Evolutionary conservation across 2,113 vertebrate species (phyloP), one percentile per base, ranked within the genome.

Genomic region (Laterallus jamaicensis): DNA sequence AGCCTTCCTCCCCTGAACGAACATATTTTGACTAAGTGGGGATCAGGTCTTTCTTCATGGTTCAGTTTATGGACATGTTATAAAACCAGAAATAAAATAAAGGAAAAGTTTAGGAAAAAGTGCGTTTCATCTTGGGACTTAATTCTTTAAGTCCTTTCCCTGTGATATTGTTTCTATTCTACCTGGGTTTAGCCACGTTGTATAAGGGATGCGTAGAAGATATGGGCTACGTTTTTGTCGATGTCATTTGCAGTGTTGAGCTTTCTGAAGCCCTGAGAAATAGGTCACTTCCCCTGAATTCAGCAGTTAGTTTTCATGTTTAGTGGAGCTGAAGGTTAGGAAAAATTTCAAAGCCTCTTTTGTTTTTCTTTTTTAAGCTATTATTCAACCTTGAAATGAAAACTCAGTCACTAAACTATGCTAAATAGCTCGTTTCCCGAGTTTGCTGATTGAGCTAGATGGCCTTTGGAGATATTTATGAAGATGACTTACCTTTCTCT

Each of bases 341-440:
- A 75, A 85, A 64, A 82, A 82, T 62, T 88, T 94, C 90, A 84
- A 78, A 78, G 76, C n/a, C 39, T 76, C 80, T 91, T 79, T 79
- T 95, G 73, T 86, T 97, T 93, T 93, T 74, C 74, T 82, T 79
- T 93, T 95, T 74, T 44, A 87, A 86, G 63, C 24, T 66, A 81
- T 92, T 94, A 93, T 86, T 91, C 89, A 82, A 78, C 86, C 75
- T 95, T 94, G 95, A 94, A 96, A 94, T 89, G 86, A 92, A 95
- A 94, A 77, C 55, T 79, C 32, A 26, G 54, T 78, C 50, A 11
- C 80, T 92, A 82, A 97, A 39, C 35, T 81, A 77, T 86, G 74
- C 86, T 94, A 90, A 95, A 68, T 54, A 96, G 76, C 80, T 82
- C 20, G 6, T 88, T 93, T 81, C 60, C 73, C 28, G 32, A 9